phyloP scores from a whole-genome alignment of 2,797 vertebrate species.

The Steatocranus sp. region DNA sequence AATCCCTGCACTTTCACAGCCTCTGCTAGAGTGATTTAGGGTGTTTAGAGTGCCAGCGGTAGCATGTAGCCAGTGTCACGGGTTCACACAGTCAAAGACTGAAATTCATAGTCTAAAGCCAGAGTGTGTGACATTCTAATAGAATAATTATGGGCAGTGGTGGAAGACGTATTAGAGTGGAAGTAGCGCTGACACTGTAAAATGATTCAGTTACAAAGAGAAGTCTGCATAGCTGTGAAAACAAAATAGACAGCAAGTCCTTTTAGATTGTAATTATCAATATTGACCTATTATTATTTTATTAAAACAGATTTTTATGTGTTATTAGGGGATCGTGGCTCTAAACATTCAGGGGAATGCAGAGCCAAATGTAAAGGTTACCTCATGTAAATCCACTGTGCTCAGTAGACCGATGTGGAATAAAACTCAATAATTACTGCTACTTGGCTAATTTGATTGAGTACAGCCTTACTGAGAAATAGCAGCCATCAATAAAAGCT shows the following conservation, averaged over 20 bases:
- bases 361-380: not conserved
- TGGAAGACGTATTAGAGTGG: not conserved
- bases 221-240: not conserved
- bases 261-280: not conserved
- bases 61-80: constrained; percentile 3
- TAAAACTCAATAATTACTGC: not conserved
- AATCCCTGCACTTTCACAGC: constrained; percentile 31
- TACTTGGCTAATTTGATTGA: not conserved
- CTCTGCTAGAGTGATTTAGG: not conserved
- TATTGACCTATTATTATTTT: not conserved
- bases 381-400: not conserved
- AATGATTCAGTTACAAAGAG: not conserved
- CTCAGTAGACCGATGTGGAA: not conserved
- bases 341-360: not conserved
- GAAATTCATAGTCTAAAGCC: constrained; percentile 3
- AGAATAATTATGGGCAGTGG: not conserved
- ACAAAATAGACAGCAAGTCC: not conserved
- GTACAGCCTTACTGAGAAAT: not conserved
- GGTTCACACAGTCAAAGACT: constrained; percentile 5
- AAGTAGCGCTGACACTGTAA: not conserved
- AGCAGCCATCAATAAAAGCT: not conserved
- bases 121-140: constrained; percentile 2
- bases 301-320: not conserved
- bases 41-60: not conserved
- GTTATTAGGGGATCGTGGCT: not conserved